A percentile compares a stretch with the other conserved stretches of the same genome.
These are phyloP conservation scores for Halictus rubicundus DNA, from an alignment of 1,140 invertebrate genomes.

Conservation along the genomic window DNA sequence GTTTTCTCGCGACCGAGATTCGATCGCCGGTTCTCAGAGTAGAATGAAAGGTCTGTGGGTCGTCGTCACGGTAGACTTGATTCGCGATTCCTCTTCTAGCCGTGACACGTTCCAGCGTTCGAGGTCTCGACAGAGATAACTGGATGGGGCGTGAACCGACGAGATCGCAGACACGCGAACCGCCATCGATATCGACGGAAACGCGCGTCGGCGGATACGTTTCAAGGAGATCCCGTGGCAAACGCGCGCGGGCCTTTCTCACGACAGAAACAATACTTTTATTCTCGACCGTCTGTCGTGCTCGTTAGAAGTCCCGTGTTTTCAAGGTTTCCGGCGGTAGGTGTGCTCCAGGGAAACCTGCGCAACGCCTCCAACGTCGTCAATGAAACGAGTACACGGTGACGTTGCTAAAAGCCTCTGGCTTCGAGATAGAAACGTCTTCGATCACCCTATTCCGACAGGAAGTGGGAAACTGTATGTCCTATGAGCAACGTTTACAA, in stretches of 20 bases:
- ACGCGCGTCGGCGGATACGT: background rate
- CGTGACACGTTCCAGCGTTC: constrained; percentile 51
- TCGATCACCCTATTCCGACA: too few species aligned
- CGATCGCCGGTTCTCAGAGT: too few species aligned
- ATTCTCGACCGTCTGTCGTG: constrained; percentile 65
- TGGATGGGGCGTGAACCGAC: constrained; percentile 67
- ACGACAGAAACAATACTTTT: constrained; percentile 68
- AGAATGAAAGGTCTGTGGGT: background rate
- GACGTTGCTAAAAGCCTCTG: too few species aligned
- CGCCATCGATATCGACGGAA: constrained; percentile 15
- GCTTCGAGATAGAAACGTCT: too few species aligned
- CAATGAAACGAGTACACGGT: too few species aligned
- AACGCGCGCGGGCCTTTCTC: constrained; percentile 65
- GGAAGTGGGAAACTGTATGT: too few species aligned
- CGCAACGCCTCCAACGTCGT: too few species aligned
- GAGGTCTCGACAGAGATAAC: constrained; percentile 61
- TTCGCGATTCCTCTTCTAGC: constrained; percentile 2
- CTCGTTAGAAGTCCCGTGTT: constrained; percentile 58
- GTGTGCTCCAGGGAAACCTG: too few species aligned
- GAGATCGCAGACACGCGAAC: constrained; percentile 40
- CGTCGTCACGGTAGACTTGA: constrained; percentile 3
- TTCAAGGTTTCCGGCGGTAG: too few species aligned
- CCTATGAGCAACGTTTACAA: too few species aligned
- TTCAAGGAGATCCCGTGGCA: background rate
- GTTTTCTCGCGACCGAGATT: too few species aligned